phyloP scores from a whole-genome alignment of 2,888 invertebrate genomes.

The Drosophila merina region DNA sequence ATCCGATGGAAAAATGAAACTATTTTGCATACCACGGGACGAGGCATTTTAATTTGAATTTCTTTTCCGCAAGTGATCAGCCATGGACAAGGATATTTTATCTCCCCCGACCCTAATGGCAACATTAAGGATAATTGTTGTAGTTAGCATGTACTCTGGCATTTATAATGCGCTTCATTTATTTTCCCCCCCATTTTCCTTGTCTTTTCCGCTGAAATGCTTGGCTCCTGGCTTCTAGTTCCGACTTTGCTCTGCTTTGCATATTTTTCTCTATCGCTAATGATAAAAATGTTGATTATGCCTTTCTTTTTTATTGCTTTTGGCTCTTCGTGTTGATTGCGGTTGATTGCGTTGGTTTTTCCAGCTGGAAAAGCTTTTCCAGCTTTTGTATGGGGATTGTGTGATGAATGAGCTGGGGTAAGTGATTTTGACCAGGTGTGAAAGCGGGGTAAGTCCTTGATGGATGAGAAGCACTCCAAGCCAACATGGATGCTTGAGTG shows the following conservation, averaged over 20 bases:
- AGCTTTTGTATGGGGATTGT: not conserved
- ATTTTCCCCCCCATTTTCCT: constrained; percentile 53
- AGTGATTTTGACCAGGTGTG: not conserved
- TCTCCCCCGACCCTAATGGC: constrained; percentile 60
- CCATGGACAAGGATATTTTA: constrained; percentile 42
- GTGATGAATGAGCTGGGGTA: not conserved
- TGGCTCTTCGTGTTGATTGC: constrained; percentile 71
- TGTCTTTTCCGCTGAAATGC: constrained; percentile 33
- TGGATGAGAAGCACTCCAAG: not conserved
- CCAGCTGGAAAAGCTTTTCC: not conserved
- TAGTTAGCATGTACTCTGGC: constrained; percentile 79
- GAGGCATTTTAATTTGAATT: constrained; percentile 79
- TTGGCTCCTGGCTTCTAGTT: constrained; percentile 9
- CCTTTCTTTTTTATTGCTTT: constrained; percentile 67
- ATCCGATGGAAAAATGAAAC: constrained; percentile 74
- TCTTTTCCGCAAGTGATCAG: constrained; percentile 73
- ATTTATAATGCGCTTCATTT: constrained; percentile 80
- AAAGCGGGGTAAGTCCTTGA: not conserved
- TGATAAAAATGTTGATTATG: constrained; percentile 77
- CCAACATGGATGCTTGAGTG: no score
- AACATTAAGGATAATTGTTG: constrained; percentile 79
- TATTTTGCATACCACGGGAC: constrained; percentile 73
- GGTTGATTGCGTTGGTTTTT: constrained; percentile 62
- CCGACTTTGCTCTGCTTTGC: constrained; percentile 49
- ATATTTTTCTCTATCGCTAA: constrained; percentile 57